Evolutionary conservation across 2,113 vertebrate genomes (phyloP), one percentile per base, ranked within the genome.

Genomic region (Myotis davidii): DNA sequence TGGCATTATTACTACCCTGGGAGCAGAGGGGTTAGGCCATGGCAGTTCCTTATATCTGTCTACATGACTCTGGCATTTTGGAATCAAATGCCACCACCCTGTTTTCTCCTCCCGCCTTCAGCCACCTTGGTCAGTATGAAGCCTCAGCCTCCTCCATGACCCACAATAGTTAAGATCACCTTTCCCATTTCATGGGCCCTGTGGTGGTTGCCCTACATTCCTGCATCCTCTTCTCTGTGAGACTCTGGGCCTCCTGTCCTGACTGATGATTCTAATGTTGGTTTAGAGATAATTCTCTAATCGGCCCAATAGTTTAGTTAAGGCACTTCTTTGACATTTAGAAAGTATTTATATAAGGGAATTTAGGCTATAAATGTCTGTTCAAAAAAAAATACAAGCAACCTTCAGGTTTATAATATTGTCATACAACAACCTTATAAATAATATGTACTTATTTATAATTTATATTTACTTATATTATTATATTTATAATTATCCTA

Each of bases 271-370:
- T 94, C 32, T 90, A 92, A 61, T 18, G 82, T 84, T 92, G 39
- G 70, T 54, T 88, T 90, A 77, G 76, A 76, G 64, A 50, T 48
- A 67, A 92, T 90, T 97, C 61, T 91, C 67, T 90, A 96, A 88
- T 78, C 90, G 73, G 39, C 77, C 48, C 73, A 94, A 85, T 96
- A 88, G 90, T 96, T 96, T 96, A 94, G 72, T 82, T 94, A 95
- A 92, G 82, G 21, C 0, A 78, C 82, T 92, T 88, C 70, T 94
- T 56, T 88, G 90, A 84, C 81, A 81, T 48, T 94, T 94, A 77
- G n/a, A 25, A 96, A 90, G 96, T 95, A 88, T 92, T 90, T 92
- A 78, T 76, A 9, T 54, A 37, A 70, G 65, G 42, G 37, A 96
- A 97, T 95, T 96, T 95, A 88, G 79, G 73, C 69, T 79, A n/a